Conservation (phyloP, 2,797 vertebrate species). For the Malurus splendens region DNA sequence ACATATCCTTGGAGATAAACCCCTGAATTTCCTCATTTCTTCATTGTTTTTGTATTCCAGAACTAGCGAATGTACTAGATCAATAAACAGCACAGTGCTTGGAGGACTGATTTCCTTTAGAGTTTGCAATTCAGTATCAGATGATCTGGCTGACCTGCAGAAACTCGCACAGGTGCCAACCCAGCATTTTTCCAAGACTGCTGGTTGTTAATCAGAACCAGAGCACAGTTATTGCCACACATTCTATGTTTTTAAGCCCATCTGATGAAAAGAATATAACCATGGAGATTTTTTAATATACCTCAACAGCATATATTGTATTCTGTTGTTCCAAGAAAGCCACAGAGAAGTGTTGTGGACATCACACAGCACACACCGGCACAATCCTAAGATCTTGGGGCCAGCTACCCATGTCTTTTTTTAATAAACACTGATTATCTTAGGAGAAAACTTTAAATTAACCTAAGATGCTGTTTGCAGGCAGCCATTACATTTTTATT, state of each 20-base stretch:
- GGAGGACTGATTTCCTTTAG: neutral
- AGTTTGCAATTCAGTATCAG: neutral
- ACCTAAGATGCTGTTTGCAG: neutral
- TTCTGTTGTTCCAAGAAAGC: neutral
- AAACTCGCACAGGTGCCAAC: neutral
- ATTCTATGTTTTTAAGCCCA: neutral
- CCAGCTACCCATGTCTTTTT: neutral
- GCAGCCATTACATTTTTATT: slow-evolving; percentile 29
- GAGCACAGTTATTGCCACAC: neutral
- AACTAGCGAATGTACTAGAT: neutral
- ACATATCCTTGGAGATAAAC: neutral
- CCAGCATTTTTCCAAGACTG: neutral
- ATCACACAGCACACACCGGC: neutral
- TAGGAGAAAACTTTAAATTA: slow-evolving; percentile 13
- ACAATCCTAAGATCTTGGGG: neutral
- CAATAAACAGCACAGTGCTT: neutral
- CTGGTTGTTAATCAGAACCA: neutral
- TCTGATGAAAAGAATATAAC: neutral
- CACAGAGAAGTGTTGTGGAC: neutral
- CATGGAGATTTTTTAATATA: neutral
- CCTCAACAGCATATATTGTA: neutral
- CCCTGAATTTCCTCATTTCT: neutral
- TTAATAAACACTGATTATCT: slow-evolving; percentile 32
- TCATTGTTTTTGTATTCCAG: neutral
- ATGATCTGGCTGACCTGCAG: neutral